Conservation (phyloP, 2,888 invertebrate genomes). For the Latheticus oryzae region DNA sequence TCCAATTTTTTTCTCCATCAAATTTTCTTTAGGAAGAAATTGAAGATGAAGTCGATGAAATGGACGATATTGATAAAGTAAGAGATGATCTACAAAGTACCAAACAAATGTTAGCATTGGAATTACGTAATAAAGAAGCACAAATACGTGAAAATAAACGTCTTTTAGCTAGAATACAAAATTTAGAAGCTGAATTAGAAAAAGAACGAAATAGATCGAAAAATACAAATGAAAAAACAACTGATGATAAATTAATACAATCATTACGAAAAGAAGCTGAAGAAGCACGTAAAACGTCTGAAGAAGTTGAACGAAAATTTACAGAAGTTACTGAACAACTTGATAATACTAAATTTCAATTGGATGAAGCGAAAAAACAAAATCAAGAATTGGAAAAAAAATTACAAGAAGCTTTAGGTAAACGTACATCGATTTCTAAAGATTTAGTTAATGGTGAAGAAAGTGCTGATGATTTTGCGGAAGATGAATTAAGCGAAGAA, state of each 20-base stretch:
- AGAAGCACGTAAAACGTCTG: conserved; percentile 81
- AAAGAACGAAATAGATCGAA: conserved; percentile 69
- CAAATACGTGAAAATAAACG: conserved; percentile 84
- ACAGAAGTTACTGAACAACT: conserved; percentile 80
- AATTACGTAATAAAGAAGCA: conserved; percentile 86
- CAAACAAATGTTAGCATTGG: conserved; percentile 89
- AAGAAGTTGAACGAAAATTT: conserved; percentile 84
- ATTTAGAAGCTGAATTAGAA: conserved; percentile 84
- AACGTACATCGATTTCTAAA: conserved; percentile 42
- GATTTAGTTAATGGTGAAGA: conserved; percentile 67
- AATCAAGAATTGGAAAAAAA: conserved; percentile 83
- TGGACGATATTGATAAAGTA: conserved; percentile 92
- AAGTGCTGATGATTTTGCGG: conserved; percentile 65
- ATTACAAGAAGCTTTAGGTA: conserved; percentile 73
- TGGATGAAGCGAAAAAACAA: conserved; percentile 83
- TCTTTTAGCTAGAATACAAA: conserved; percentile 80
- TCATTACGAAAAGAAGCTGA: conserved; percentile 81
- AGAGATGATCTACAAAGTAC: conserved; percentile 92
- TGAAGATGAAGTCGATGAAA: conserved; percentile 78
- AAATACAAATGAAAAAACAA: conserved; percentile 49
- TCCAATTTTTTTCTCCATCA: too few relatives aligned
- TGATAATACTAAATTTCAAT: conserved; percentile 78
- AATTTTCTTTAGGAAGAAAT: conserved; percentile 57
- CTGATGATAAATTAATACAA: conserved; percentile 69
- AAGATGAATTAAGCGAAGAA: conserved; percentile 71